These are phyloP conservation scores for Dryobotodes eremita DNA, from an alignment of 2,888 invertebrate genomes.

Conservation along the genomic window DNA sequence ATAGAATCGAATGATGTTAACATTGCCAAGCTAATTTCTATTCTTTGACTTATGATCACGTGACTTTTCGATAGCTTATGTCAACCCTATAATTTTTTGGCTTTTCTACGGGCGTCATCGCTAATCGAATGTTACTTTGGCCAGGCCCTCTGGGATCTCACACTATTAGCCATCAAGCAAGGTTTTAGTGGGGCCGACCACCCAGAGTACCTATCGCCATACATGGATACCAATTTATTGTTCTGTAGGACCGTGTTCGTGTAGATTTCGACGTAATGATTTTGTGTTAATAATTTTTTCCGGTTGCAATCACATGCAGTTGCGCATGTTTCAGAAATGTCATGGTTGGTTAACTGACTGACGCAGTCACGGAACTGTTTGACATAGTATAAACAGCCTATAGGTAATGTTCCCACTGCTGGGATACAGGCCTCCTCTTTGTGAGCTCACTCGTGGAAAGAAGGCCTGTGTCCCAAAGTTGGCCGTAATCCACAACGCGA, in stretches of 20 bases:
- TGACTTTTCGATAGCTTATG: no score
- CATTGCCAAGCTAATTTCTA: no score
- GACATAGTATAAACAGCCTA: neutral
- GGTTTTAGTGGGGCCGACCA: neutral
- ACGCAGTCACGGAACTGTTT: neutral
- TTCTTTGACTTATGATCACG: no score
- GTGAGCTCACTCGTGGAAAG: no score
- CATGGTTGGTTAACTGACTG: neutral
- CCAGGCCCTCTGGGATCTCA: neutral
- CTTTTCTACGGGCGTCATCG: no score
- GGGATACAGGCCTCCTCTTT: neutral
- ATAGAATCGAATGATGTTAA: no score
- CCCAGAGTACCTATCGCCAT: neutral
- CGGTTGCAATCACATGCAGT: conserved; percentile 5
- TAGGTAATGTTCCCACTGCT: neutral
- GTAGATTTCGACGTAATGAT: conserved; percentile 6
- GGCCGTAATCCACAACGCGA: neutral
- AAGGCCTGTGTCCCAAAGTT: neutral
- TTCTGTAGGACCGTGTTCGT: neutral
- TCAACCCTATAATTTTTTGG: no score
- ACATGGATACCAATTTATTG: neutral
- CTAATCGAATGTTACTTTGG: no score
- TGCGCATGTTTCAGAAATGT: neutral
- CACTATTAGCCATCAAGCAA: neutral
- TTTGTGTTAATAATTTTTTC: conserved; percentile 7